Percentiles rank a stretch among this genome's conserved stretches.
phyloP scores from a whole-genome alignment of 2,113 vertebrate genomes.

The Ammodytes marinus region DNA sequence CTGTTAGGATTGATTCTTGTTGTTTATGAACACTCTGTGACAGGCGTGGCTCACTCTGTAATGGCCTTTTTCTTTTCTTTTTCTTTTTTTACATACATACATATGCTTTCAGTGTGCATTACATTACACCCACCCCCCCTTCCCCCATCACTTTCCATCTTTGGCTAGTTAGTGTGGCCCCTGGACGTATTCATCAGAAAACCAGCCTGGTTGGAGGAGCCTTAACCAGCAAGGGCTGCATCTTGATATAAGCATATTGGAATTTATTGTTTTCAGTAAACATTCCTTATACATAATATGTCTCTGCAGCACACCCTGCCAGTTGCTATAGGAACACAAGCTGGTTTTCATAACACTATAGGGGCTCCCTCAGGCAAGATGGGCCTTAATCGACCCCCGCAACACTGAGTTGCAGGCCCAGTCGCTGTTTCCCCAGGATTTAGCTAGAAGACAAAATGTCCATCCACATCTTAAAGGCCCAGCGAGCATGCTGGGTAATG shows the following conservation, averaged over 20 bases:
- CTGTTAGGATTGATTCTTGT: slow-evolving; percentile 37
- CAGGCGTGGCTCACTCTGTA: slow-evolving; percentile 18
- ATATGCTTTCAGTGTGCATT: slow-evolving; percentile 61
- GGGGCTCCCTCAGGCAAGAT: slow-evolving; percentile 38
- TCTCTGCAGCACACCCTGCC: slow-evolving; percentile 53
- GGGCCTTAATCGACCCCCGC: slow-evolving; percentile 46
- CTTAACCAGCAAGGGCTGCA: slow-evolving; percentile 25
- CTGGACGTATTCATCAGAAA: slow-evolving; percentile 40
- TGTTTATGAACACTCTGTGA: slow-evolving; percentile 62
- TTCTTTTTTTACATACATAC: slow-evolving; percentile 16
- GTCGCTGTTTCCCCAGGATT: slow-evolving; percentile 42
- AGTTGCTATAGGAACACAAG: slow-evolving; percentile 74
- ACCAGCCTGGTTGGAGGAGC: slow-evolving; percentile 29
- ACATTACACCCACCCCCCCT: slow-evolving; percentile 1
- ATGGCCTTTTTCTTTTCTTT: slow-evolving; percentile 50
- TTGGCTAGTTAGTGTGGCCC: slow-evolving; percentile 48
- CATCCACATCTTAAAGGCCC: slow-evolving; percentile 41
- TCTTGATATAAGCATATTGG: slow-evolving; percentile 74
- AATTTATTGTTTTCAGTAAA: slow-evolving; percentile 85
- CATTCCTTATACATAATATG: slow-evolving; percentile 70
- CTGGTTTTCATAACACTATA: slow-evolving; percentile 72
- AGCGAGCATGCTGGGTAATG: slow-evolving; percentile 62
- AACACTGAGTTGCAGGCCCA: slow-evolving; percentile 22
- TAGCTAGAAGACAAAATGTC: slow-evolving; percentile 56
- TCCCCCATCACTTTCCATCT: slow-evolving; percentile 35